These are phyloP conservation scores for Nomada goodeniana DNA, from an alignment of 2,888 invertebrate species.

Conservation along the genomic window DNA sequence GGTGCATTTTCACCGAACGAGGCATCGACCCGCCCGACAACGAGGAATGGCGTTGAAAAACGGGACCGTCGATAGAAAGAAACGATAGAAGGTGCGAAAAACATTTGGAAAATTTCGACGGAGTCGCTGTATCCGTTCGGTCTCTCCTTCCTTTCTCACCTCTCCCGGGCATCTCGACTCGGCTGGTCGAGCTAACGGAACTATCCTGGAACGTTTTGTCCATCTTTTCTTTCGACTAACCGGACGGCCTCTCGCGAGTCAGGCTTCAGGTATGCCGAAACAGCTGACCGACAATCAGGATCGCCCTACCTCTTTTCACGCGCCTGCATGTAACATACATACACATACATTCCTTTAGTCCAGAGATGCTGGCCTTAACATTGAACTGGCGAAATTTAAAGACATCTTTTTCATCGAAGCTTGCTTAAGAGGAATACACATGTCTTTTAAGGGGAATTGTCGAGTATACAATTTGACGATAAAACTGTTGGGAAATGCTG, in stretches of 20 bases:
- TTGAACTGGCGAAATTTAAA: constrained; percentile 15
- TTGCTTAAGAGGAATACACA: neutral
- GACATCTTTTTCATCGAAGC: neutral
- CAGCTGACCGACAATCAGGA: constrained; percentile 62
- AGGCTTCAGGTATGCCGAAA: constrained; percentile 57
- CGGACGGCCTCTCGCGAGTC: constrained; percentile 22
- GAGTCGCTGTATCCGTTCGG: no score
- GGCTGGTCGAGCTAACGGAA: constrained; percentile 69
- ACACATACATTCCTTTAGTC: no score
- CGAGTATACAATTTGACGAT: no score
- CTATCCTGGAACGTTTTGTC: constrained; percentile 59
- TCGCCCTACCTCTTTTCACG: neutral
- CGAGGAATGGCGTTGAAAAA: neutral
- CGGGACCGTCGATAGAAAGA: no score
- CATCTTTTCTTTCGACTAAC: constrained; percentile 56
- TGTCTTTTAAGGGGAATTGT: no score
- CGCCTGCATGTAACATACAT: no score
- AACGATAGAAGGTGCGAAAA: constrained; percentile 11
- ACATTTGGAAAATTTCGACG: constrained; percentile 25
- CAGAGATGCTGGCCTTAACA: constrained; percentile 22
- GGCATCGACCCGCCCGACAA: neutral
- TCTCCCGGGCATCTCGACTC: constrained; percentile 49
- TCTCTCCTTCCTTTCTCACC: constrained; percentile 46
- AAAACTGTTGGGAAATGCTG: no score
- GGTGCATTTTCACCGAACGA: neutral